Percentiles rank a stretch among this genome's conserved stretches.
Evolutionary conservation across 2,797 vertebrate species (phyloP).

Genomic region (Tiaroga cobitis): DNA sequence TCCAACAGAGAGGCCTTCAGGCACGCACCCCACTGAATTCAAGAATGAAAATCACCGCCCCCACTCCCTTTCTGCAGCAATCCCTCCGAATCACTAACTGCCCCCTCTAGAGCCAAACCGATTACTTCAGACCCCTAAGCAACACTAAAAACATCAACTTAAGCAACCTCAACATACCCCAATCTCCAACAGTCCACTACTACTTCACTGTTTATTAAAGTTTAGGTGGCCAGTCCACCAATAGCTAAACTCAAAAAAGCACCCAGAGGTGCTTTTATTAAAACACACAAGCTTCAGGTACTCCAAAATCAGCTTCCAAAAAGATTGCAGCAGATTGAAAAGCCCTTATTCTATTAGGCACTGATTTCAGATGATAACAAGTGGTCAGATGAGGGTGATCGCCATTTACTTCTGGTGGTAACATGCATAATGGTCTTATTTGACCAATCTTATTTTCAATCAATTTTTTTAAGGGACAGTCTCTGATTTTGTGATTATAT

Average conservation of each 20-base stretch:
- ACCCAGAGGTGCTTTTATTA: background rate
- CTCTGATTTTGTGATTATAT: background rate
- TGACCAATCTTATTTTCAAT: background rate
- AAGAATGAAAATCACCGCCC: slow-evolving; percentile 35
- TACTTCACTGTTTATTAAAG: slow-evolving; percentile 19
- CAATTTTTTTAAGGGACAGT: background rate
- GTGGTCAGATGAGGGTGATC: background rate
- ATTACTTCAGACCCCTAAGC: slow-evolving; percentile 31
- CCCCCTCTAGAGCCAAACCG: slow-evolving; percentile 28
- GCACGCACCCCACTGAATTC: slow-evolving; percentile 52
- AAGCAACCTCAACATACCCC: background rate
- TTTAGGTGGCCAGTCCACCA: background rate
- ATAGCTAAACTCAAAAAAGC: background rate
- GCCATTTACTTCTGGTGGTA: background rate
- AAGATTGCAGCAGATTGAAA: background rate
- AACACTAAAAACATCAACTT: slow-evolving; percentile 14
- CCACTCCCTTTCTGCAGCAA: slow-evolving; percentile 7
- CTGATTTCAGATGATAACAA: background rate
- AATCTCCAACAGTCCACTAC: background rate
- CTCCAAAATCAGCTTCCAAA: background rate
- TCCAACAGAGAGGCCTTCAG: slow-evolving; percentile 56
- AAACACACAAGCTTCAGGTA: background rate
- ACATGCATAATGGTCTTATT: background rate
- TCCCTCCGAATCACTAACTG: slow-evolving; percentile 37
- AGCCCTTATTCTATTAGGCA: background rate